phyloP scores from a whole-genome alignment of 2,797 vertebrate genomes.

The Mycteria americana region DNA sequence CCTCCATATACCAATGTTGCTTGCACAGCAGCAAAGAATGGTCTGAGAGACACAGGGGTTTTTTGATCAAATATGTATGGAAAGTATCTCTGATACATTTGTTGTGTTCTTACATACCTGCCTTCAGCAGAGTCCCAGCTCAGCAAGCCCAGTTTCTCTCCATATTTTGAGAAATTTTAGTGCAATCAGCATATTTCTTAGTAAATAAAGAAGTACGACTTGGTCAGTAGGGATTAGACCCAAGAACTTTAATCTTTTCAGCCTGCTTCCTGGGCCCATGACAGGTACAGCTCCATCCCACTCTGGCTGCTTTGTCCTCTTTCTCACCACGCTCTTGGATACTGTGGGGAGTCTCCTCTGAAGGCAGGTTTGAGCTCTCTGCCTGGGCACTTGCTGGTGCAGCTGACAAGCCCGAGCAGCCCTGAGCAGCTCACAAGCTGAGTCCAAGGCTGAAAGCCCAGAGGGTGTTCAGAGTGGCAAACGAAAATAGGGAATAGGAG shows the following conservation, averaged over 20 bases:
- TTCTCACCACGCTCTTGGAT: background rate
- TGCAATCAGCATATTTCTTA: background rate
- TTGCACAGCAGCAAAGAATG: background rate
- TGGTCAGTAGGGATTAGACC: background rate
- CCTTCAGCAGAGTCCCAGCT: background rate
- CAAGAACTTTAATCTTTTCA: background rate
- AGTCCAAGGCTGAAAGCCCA: background rate
- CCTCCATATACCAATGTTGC: rapidly evolving
- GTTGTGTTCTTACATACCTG: background rate
- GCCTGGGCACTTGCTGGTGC: background rate
- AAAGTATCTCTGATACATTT: background rate
- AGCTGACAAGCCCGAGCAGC: background rate
- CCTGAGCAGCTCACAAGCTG: background rate
- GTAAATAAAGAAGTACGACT: background rate
- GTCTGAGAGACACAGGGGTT: background rate
- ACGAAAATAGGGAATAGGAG: background rate
- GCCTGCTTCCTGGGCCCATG: background rate
- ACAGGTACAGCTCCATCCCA: background rate
- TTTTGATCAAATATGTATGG: background rate
- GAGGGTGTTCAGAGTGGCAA: background rate
- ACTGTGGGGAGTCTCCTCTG: background rate
- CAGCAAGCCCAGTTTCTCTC: background rate
- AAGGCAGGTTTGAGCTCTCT: background rate
- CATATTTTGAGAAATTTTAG: background rate
- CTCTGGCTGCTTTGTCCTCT: background rate